phyloP scores from a whole-genome alignment of 2,888 invertebrate genomes.

The Schizotus pectinicornis region DNA sequence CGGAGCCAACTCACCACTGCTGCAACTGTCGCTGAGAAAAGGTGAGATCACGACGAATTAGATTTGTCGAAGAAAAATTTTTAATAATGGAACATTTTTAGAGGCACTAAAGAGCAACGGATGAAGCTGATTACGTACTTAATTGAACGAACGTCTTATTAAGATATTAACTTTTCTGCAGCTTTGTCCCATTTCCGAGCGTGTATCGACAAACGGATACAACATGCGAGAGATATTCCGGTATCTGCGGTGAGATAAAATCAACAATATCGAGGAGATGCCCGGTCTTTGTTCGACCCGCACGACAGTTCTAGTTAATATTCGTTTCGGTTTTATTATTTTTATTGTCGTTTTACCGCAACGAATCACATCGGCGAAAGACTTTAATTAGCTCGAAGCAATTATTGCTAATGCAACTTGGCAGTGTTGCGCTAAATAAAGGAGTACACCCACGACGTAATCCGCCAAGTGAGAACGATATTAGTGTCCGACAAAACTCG shows the following conservation, averaged over 20 bases:
- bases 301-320: conserved; percentile 1
- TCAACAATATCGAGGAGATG: conserved; percentile 26
- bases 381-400: not conserved
- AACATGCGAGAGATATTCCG: conserved; percentile 19
- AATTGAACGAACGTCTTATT: no score
- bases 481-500: no score
- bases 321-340: conserved; percentile 18
- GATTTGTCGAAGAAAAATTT: not conserved
- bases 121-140: no score
- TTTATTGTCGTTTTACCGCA: conserved; percentile 4
- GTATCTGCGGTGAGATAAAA: conserved; percentile 23
- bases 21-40: conserved; percentile 10
- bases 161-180: no score
- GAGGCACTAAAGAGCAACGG: no score
- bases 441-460: no score
- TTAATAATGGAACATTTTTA: no score
- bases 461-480: no score
- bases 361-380: conserved; percentile 6
- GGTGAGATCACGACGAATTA: conserved; percentile 17
- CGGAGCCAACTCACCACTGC: conserved; percentile 9
- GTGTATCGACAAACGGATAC: conserved; percentile 2
- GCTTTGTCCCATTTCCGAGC: no score
- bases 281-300: not conserved
- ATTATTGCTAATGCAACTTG: no score
- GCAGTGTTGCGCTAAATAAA: no score